Base-by-base conservation (phyloP, 2,113 vertebrate species). In the Pteronura brasiliensis region DNA sequence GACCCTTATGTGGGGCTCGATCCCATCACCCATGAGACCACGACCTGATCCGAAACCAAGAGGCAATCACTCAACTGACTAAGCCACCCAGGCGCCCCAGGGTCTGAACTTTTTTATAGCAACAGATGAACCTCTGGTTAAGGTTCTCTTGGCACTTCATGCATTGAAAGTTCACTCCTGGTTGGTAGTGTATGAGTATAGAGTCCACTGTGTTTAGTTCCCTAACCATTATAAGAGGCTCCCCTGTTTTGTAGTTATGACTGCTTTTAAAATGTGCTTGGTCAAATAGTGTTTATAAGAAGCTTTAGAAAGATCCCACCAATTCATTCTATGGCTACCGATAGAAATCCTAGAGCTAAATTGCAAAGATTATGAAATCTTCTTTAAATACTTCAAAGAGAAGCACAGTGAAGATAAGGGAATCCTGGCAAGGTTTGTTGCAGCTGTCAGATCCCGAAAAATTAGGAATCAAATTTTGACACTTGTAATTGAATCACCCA, bases 401-500 rank as follows among this genome's bases (percentile, higher is more conserved):
- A 97, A 95, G 71, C 90, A 93, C 97, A 90, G 12, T 57, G 96
- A 98, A 97, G 97, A 98, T 88, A 95, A 98, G 96, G 97, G 97
- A 96, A 93, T 95, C 98, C 97, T 99, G 98, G 98, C 98, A 98
- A 97, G 98, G 96, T 94, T 96, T 29, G 25, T 93, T 98, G 98
- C 98, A 98, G 98, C 98, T 98, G 98, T 98, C 98, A 98, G 96
- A 98, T 98, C 97, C 96, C 80, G 36, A 98, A 98, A 98, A 99
- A 97, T 94, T 94, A 98, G 98, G 98, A 98, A 98, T 99, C 97
- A 98, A 96, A 98, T 98, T 98, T 93, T 98, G 98, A 97, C 98
- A 98, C 98, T 98, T 98, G 95, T 98, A 98, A 98, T 98, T 98
- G 97, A 98, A 90, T 98, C 97, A 98, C 98, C 98, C 98, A 98